Percentiles rank a stretch among this genome's conserved stretches.
Conservation (phyloP, 2,797 vertebrate species). For the Sebastes vulpes region DNA sequence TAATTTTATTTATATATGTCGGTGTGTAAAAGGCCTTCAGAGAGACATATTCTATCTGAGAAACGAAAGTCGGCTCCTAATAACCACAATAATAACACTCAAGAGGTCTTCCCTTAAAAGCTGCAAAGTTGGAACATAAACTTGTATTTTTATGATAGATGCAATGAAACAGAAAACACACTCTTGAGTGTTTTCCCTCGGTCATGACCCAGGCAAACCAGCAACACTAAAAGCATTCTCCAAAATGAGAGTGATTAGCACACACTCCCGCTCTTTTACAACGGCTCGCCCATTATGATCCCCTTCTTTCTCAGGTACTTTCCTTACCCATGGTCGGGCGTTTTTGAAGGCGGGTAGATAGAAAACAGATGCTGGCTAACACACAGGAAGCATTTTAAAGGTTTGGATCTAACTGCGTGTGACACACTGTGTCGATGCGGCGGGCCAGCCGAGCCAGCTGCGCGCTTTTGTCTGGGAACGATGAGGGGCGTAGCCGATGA, state of each 20-base stretch:
- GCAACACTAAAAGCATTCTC: slow-evolving; percentile 32
- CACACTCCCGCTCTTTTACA: slow-evolving; percentile 1
- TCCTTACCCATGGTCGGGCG: slow-evolving; percentile 5
- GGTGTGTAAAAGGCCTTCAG: too few relatives aligned
- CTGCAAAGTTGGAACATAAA: slow-evolving; percentile 5
- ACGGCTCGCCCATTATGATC: slow-evolving; percentile 9
- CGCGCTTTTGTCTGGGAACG: slow-evolving; percentile 20
- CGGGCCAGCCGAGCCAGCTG: slow-evolving; percentile 46
- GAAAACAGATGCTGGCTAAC: slow-evolving; percentile 80
- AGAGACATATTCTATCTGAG: neutral
- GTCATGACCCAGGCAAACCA: slow-evolving; percentile 15
- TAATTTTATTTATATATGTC: too few relatives aligned
- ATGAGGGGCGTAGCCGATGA: slow-evolving; percentile 21
- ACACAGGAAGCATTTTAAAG: slow-evolving; percentile 67
- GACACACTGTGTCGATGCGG: slow-evolving; percentile 64
- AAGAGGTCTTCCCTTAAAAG: neutral
- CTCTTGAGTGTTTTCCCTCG: slow-evolving; percentile 10
- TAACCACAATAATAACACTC: too few relatives aligned
- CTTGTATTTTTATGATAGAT: slow-evolving; percentile 5
- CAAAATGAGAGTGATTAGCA: slow-evolving; percentile 27
- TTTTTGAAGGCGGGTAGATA: slow-evolving; percentile 66
- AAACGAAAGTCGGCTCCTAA: neutral
- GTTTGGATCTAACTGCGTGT: slow-evolving; percentile 63
- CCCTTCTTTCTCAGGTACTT: slow-evolving; percentile 52
- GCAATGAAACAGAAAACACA: slow-evolving; percentile 27